A percentile compares a stretch with the other conserved stretches of the same genome.
Conservation (phyloP, 2,888 invertebrate species). For the Platerodrilus igneus region DNA sequence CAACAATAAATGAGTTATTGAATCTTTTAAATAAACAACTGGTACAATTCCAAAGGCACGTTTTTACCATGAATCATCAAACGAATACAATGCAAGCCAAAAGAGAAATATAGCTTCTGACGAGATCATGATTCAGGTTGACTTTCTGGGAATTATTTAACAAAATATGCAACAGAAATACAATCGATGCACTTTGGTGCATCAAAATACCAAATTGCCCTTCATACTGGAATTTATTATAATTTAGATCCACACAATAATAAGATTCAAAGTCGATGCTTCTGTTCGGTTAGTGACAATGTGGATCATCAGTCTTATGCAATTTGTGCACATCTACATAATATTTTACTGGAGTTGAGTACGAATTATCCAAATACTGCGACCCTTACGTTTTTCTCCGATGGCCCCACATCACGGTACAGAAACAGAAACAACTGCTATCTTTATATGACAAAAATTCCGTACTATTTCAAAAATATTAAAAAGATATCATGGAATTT, state of each 20-base stretch:
- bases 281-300: slow-evolving; percentile 16
- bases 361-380: slow-evolving; percentile 6
- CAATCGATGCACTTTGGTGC: slow-evolving; percentile 18
- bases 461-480: too few relatives aligned
- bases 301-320: slow-evolving; percentile 16
- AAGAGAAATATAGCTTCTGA: neutral
- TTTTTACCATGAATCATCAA: too few relatives aligned
- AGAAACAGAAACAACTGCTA: slow-evolving; percentile 12
- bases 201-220: slow-evolving; percentile 13
- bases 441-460: too few relatives aligned
- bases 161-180: slow-evolving; percentile 16
- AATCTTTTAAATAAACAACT: too few relatives aligned
- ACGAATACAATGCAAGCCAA: too few relatives aligned
- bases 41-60: too few relatives aligned
- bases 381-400: slow-evolving; percentile 13
- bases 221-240: slow-evolving; percentile 17
- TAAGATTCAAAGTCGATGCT: slow-evolving; percentile 7
- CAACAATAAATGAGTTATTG: too few relatives aligned
- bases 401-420: slow-evolving; percentile 19
- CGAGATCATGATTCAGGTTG: slow-evolving; percentile 18
- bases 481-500: too few relatives aligned
- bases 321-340: slow-evolving; percentile 14
- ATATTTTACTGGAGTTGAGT: slow-evolving; percentile 6
- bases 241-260: neutral
- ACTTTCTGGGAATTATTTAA: slow-evolving; percentile 18